A percentile compares a stretch with the other conserved stretches of the same genome.
These are phyloP conservation scores for Tetrax tetrax DNA, from an alignment of 2,113 vertebrate species.

Conservation along the genomic window DNA sequence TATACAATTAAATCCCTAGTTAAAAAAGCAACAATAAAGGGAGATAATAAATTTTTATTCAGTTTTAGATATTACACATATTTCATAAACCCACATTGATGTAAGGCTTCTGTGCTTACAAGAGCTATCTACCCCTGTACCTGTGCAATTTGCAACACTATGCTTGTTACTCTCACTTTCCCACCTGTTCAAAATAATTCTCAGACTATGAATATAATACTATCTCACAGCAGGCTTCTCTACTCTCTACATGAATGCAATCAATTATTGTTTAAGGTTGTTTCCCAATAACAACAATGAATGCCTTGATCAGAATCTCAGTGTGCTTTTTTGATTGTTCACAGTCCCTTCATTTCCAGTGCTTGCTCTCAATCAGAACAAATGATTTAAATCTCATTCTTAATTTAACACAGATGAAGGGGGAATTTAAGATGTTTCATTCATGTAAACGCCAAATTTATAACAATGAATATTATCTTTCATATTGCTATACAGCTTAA, in stretches of 20 bases:
- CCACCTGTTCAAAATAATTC: background rate
- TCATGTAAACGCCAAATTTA: constrained; percentile 29
- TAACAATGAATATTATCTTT: constrained; percentile 50
- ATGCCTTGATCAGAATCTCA: constrained; percentile 10
- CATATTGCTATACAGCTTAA: constrained; percentile 21
- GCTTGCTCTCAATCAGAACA: constrained; percentile 28
- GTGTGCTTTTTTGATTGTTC: constrained; percentile 13
- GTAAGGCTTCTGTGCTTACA: background rate
- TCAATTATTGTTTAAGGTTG: constrained; percentile 1
- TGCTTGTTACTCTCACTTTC: background rate
- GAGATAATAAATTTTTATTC: too few species aligned
- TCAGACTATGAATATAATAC: background rate
- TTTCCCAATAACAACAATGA: constrained; percentile 24
- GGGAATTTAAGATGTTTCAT: constrained; percentile 40
- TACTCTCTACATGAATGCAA: background rate
- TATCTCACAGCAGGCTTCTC: background rate
- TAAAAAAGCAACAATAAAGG: background rate
- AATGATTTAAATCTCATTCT: constrained; percentile 51
- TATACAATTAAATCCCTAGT: background rate
- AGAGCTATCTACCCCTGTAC: background rate
- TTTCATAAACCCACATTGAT: background rate
- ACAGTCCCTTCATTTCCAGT: background rate
- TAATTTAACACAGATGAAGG: constrained; percentile 62
- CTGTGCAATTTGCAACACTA: background rate
- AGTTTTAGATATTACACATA: background rate